Conservation (phyloP, 2,113 vertebrate genomes). For the Oryzias curvinotus region DNA sequence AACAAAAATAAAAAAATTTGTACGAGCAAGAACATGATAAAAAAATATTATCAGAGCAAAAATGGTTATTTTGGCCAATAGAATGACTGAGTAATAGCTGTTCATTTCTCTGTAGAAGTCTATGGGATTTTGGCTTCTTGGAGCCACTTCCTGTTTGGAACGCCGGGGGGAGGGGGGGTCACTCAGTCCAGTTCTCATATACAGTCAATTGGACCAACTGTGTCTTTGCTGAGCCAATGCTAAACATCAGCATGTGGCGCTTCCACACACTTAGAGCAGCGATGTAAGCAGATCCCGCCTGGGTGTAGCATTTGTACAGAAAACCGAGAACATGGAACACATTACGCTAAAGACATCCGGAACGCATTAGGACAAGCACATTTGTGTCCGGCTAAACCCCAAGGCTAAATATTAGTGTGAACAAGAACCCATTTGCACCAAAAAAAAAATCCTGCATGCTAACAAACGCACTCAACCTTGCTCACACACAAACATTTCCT, state of each 20-base stretch:
- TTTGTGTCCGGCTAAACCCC: conserved; percentile 28
- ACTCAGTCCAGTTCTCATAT: too few species aligned
- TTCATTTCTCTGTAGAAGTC: too few species aligned
- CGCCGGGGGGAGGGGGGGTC: too few species aligned
- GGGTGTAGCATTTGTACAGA: conserved; percentile 20
- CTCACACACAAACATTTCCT: neutral
- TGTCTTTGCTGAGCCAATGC: neutral
- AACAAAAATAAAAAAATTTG: too few species aligned
- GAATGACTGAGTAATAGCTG: too few species aligned
- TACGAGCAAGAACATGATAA: too few species aligned
- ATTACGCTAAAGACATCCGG: conserved; percentile 48
- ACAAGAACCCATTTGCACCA: conserved; percentile 14
- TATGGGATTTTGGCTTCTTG: too few species aligned
- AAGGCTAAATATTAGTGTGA: conserved; percentile 35
- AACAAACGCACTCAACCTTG: conserved; percentile 1
- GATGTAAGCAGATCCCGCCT: conserved; percentile 10
- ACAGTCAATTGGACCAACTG: neutral
- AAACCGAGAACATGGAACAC: conserved; percentile 40
- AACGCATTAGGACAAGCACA: conserved; percentile 36
- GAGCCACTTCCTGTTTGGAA: too few species aligned
- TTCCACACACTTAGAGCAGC: neutral
- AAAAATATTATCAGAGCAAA: too few species aligned
- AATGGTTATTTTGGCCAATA: too few species aligned
- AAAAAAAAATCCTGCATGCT: conserved; percentile 22
- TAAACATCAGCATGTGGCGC: neutral